A percentile compares a stretch with the other conserved stretches of the same genome.
Evolutionary conservation across 2,113 vertebrate species (phyloP).

Genomic region (Thomomys bottae): DNA sequence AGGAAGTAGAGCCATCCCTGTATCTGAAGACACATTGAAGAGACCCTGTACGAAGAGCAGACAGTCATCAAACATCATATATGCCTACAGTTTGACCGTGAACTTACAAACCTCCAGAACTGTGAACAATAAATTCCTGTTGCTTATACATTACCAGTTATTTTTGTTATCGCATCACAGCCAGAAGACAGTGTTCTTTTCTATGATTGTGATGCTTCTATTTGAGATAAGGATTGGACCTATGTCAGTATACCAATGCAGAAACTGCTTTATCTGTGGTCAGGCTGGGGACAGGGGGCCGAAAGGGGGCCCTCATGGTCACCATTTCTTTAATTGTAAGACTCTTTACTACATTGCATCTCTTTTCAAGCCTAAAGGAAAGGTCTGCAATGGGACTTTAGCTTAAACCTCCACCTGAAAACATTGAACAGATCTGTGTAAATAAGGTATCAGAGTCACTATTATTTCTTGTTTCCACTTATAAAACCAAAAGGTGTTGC

Average conservation of each 20-base stretch:
- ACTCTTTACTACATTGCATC: neutral
- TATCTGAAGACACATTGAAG: neutral
- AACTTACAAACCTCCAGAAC: neutral
- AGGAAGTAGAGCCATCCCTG: neutral
- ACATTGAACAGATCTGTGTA: conserved; percentile 21
- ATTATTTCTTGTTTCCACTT: neutral
- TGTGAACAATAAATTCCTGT: neutral
- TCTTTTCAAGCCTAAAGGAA: neutral
- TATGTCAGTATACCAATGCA: neutral
- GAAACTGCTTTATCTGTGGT: neutral
- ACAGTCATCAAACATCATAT: neutral
- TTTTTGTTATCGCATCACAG: neutral
- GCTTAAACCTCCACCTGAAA: neutral
- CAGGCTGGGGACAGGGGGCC: neutral
- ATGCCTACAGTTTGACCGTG: neutral
- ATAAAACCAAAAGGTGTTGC: neutral
- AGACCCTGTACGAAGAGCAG: neutral
- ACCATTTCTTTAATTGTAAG: neutral
- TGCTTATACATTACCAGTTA: neutral
- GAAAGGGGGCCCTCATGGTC: neutral
- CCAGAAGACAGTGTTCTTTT: neutral
- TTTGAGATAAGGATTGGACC: neutral
- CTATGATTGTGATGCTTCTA: neutral
- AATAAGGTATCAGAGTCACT: neutral
- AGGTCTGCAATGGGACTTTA: neutral